Conservation (phyloP, 2,888 invertebrate species). For the Caenorhabditis parvicauda region DNA sequence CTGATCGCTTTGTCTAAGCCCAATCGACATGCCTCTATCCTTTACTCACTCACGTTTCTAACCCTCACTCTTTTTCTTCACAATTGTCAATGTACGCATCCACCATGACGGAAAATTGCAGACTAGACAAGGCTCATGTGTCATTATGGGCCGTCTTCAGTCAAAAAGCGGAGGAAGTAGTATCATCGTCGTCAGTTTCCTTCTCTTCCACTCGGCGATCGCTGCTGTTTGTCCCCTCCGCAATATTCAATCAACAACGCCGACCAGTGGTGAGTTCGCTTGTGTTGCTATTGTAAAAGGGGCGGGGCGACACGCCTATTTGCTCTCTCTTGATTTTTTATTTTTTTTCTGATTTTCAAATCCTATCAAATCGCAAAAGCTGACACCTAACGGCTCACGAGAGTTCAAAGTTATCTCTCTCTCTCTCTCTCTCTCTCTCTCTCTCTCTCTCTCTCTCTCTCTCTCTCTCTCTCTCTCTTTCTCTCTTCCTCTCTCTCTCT, state of each 20-base stretch:
- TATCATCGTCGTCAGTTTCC: background rate
- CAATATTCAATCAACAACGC: conserved; percentile 27
- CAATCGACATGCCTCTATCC: too few relatives aligned
- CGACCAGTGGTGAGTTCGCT: conserved; percentile 14
- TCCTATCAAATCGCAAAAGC: too few relatives aligned
- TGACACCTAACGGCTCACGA: too few relatives aligned
- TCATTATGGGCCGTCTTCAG: background rate
- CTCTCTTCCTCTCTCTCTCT: background rate
- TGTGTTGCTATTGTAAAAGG: background rate
- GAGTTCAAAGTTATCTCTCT: too few relatives aligned
- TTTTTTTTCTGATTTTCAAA: background rate
- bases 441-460: background rate
- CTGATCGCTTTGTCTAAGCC: too few relatives aligned
- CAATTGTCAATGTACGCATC: background rate
- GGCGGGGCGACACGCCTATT: background rate
- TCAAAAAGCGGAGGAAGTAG: background rate
- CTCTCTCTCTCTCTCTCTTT: background rate
- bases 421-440: too few relatives aligned
- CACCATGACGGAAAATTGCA: background rate
- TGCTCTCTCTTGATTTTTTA: background rate
- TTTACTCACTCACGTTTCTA: too few relatives aligned
- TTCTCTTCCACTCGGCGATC: background rate
- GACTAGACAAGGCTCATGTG: background rate
- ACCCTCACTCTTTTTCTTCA: background rate
- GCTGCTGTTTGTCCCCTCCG: conserved; percentile 14